Evolutionary conservation across 2,113 vertebrate genomes (phyloP).

Genomic region (Prinia subflava): DNA sequence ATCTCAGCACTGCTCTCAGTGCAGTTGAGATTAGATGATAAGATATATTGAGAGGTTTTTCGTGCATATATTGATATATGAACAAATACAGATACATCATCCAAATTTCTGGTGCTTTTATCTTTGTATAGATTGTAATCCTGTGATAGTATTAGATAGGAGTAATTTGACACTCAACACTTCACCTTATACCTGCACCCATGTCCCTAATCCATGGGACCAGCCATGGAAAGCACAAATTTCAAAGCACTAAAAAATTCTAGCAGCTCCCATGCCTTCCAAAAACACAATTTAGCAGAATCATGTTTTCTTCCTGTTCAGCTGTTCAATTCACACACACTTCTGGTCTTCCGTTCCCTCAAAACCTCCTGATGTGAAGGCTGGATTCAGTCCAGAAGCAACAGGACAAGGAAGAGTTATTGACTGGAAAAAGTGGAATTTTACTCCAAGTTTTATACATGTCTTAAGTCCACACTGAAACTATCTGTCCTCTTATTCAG

Average conservation of each 20-base stretch:
- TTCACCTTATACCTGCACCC: neutral
- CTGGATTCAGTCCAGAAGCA: neutral
- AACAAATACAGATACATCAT: neutral
- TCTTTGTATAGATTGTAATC: neutral
- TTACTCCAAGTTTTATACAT: neutral
- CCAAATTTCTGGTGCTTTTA: neutral
- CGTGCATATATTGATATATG: neutral
- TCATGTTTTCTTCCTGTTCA: neutral
- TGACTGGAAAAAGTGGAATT: neutral
- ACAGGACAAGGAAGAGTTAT: neutral
- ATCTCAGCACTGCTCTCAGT: neutral
- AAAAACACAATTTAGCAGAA: neutral
- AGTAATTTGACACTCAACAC: neutral
- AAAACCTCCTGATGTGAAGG: neutral
- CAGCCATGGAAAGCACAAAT: neutral
- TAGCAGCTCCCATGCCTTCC: neutral
- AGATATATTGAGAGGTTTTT: neutral
- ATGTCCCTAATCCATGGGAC: neutral
- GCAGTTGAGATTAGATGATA: neutral
- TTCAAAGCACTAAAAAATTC: neutral
- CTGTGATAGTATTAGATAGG: neutral
- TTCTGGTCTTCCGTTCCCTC: neutral
- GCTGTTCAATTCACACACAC: neutral
- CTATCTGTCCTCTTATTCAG: neutral
- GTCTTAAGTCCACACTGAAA: rapidly evolving